Percentiles rank a stretch among this genome's conserved stretches.
These are phyloP conservation scores for Melanotaenia trifasciata DNA, from an alignment of 2,797 vertebrate species.

Conservation along the genomic window DNA sequence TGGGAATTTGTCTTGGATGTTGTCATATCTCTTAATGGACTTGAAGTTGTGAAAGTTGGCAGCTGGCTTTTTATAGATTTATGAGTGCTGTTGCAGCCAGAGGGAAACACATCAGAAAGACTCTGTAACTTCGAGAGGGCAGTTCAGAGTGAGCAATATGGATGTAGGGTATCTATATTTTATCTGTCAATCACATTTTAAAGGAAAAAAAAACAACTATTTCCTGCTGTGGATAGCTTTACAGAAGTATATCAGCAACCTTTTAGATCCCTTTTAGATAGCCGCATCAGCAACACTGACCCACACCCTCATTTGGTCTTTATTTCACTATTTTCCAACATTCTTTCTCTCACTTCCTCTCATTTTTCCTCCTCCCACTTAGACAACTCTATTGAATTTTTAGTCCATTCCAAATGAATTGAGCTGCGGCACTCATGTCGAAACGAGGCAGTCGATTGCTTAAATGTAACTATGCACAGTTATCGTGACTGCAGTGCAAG, in stretches of 20 bases:
- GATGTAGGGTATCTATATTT: conserved; percentile 67
- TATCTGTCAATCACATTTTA: conserved; percentile 65
- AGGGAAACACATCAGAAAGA: conserved; percentile 38
- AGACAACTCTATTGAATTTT: conserved; percentile 72
- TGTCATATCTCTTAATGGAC: conserved; percentile 64
- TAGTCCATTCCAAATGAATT: conserved; percentile 81
- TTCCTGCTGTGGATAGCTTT: conserved; percentile 26
- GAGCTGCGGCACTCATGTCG: conserved; percentile 70
- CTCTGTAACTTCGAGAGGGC: conserved; percentile 29
- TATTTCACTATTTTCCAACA: conserved; percentile 44
- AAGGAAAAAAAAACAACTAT: conserved; percentile 16
- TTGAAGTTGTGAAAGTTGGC: conserved; percentile 57
- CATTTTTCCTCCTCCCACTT: conserved; percentile 50
- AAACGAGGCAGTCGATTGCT: conserved; percentile 83
- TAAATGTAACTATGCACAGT: conserved; percentile 85
- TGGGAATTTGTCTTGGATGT: conserved; percentile 63
- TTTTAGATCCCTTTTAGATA: conserved; percentile 66
- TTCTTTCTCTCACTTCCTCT: conserved; percentile 41
- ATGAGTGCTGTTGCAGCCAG: conserved; percentile 45
- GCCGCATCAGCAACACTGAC: conserved; percentile 35
- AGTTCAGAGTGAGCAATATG: conserved; percentile 53
- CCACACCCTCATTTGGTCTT: conserved; percentile 24
- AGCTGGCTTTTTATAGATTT: conserved; percentile 52
- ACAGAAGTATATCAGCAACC: conserved; percentile 41
- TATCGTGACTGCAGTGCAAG: conserved; percentile 73